Base-by-base conservation (phyloP, 1,140 invertebrate species). In the Hylaeus volcanicus region DNA sequence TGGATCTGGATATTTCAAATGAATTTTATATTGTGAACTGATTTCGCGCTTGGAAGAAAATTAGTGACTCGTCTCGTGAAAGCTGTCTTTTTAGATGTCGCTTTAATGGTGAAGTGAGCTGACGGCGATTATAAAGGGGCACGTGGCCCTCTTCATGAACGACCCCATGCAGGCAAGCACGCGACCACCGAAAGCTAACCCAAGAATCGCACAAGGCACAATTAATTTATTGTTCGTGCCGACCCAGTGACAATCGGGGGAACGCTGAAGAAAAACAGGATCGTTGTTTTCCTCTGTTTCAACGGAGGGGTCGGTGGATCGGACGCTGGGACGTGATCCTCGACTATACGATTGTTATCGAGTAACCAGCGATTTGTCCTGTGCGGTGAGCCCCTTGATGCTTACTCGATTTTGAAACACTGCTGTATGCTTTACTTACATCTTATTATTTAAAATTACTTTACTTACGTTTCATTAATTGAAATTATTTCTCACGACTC, bases 81-180 rank as follows among this genome's bases (percentile, higher is more conserved):
- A 84, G 71, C 77, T 87, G 87, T 87, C 83, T 84, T 84, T 86
- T 81, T 81, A 65, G 71, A 69, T 8, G 73, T 79, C 79, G 45
- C 15, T 74, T 69, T 74, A 72, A 83, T 88, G 68, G 83, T 74
- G 15, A 12, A 56, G 69, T 53, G n/a, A 61, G 5, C 51, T 60
- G 80, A 85, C 83, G 82, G 73, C 85, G 87, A 89, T 89, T 88
- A 89, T 90, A 90, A 89, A 88, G 83, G 87, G 90, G 81, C 91
- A 92, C 91, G 91, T 91, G 91, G 51, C 89, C 63, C 75, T 71
- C 56, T 84, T 84, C 60, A 81, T 26, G 82, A 89, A 68, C 71
- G 88, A 85, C 90, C 88, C 89, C 91, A 91, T 90, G 89, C 87
- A 73, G 87, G 51, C 74, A 80, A 84, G 88, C 91, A 91, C 91